Conservation (phyloP, 2,888 invertebrate species). For the Bruchidius siliquastri region DNA sequence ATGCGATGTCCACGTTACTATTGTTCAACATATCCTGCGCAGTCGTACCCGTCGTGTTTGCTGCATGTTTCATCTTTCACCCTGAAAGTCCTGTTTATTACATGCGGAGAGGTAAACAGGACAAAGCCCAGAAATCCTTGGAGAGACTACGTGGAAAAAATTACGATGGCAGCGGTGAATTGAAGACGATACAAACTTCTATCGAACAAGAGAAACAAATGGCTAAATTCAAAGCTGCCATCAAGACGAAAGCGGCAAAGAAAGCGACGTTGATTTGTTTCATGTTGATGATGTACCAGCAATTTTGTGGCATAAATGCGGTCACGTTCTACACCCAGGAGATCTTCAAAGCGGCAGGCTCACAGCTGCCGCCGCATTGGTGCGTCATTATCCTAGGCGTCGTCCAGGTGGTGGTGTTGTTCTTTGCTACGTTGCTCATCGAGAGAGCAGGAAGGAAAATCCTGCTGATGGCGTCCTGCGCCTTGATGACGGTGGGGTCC, state of each 20-base stretch:
- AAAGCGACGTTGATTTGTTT: conserved; percentile 66
- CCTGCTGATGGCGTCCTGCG: conserved; percentile 67
- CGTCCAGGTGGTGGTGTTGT: conserved; percentile 74
- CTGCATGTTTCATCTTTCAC: conserved; percentile 69
- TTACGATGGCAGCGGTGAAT: conserved; percentile 63
- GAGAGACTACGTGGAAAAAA: conserved; percentile 66
- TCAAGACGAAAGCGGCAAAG: conserved; percentile 58
- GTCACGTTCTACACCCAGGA: conserved; percentile 72
- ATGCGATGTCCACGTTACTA: conserved; percentile 48
- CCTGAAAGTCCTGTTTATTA: conserved; percentile 80
- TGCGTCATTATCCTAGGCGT: conserved; percentile 55
- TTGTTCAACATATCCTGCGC: conserved; percentile 62
- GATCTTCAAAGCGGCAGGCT: conserved; percentile 66
- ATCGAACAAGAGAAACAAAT: conserved; percentile 52
- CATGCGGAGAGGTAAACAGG: conserved; percentile 58
- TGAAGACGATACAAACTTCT: conserved; percentile 42
- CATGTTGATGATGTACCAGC: conserved; percentile 83
- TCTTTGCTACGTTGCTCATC: conserved; percentile 68
- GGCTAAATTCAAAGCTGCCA: conserved; percentile 53
- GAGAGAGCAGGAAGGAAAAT: conserved; percentile 76
- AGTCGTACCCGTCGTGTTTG: conserved; percentile 64
- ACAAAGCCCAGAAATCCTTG: conserved; percentile 65
- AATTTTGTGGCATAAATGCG: conserved; percentile 76
- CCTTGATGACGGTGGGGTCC: conserved; percentile 67
- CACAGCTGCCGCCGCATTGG: conserved; percentile 50